Evolutionary conservation across 2,888 invertebrate species (phyloP).

Genomic region (Folsomia candida): DNA sequence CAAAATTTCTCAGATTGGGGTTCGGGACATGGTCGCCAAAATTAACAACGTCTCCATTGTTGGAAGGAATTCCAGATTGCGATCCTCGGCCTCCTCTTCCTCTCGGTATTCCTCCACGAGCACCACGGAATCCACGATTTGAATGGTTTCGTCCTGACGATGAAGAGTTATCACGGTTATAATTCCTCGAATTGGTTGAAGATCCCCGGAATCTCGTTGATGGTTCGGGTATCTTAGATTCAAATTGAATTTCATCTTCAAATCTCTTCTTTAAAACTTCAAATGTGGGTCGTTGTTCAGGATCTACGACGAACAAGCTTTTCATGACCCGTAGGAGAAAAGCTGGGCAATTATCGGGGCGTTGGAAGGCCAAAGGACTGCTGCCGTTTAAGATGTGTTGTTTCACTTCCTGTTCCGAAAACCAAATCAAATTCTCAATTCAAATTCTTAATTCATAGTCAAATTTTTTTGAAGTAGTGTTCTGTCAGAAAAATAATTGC

Average conservation of each 20-base stretch:
- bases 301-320: conserved; percentile 21
- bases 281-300: conserved; percentile 32
- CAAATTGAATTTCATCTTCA: too few species aligned
- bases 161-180: neutral
- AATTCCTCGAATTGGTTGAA: too few species aligned
- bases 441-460: too few species aligned
- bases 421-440: too few species aligned
- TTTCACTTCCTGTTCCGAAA: conserved; percentile 18
- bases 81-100: conserved; percentile 1
- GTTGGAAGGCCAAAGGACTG: conserved; percentile 21
- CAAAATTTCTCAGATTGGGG: too few species aligned
- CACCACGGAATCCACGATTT: conserved; percentile 5
- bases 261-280: conserved; percentile 16
- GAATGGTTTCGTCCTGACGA: too few species aligned
- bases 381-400: conserved; percentile 13
- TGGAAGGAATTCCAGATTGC: too few species aligned
- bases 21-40: too few species aligned
- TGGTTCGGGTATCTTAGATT: too few species aligned
- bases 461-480: neutral
- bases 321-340: conserved; percentile 19
- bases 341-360: conserved; percentile 19
- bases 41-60: too few species aligned
- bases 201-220: too few species aligned
- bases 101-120: conserved; percentile 13
- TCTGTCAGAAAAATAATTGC: too few species aligned